A percentile compares a stretch with the other conserved stretches of the same genome.
Evolutionary conservation across 1,140 invertebrate species (phyloP).

Genomic region (Zaprionus davidi): DNA sequence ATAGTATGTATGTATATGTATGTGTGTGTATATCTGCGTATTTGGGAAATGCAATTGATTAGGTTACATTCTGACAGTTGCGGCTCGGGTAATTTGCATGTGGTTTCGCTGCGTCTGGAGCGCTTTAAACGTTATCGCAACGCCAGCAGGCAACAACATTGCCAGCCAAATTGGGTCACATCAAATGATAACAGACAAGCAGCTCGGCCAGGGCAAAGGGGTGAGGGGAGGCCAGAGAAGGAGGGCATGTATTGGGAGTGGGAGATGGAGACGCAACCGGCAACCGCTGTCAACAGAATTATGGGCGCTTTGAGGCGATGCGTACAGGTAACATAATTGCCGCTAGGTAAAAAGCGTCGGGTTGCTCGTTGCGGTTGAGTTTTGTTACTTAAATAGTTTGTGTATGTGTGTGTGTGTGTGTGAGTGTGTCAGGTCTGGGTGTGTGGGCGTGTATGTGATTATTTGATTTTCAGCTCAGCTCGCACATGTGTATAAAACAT

Average conservation of each 20-base stretch:
- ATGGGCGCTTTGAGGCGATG: conserved; percentile 26
- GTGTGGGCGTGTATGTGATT: conserved; percentile 18
- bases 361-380: conserved; percentile 29
- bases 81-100: conserved; percentile 35
- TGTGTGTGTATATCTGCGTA: neutral
- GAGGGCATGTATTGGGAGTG: neutral
- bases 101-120: neutral
- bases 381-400: conserved; percentile 40
- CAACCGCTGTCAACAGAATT: conserved; percentile 35
- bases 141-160: conserved; percentile 31
- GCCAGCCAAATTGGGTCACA: conserved; percentile 68
- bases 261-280: neutral
- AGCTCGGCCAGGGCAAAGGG: conserved; percentile 6
- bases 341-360: conserved; percentile 21
- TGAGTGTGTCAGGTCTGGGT: neutral
- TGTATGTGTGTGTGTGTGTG: neutral
- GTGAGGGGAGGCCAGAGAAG: neutral
- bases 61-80: conserved; percentile 33
- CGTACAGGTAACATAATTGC: conserved; percentile 40
- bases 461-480: conserved; percentile 57
- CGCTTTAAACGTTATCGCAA: conserved; percentile 57
- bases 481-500: conserved; percentile 60
- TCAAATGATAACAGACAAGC: conserved; percentile 48
- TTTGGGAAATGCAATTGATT: conserved; percentile 45
- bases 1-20: neutral